These are phyloP conservation scores for Perodicticus potto DNA, from an alignment of 2,797 vertebrate species.

Conservation along the genomic window DNA sequence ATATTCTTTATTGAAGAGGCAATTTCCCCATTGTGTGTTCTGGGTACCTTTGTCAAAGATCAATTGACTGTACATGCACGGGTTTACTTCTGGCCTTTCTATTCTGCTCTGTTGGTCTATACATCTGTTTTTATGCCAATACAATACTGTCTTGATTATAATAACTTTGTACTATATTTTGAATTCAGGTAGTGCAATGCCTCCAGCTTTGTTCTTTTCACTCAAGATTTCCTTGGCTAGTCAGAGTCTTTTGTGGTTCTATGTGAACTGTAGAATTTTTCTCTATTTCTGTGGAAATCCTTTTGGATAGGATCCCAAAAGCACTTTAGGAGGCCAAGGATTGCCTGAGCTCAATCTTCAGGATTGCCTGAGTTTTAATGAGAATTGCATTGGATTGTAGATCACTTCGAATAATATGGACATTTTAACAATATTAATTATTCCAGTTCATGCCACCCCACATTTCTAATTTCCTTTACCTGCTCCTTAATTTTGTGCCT, in stretches of 20 bases:
- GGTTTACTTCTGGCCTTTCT: neutral
- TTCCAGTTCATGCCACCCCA: neutral
- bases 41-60: neutral
- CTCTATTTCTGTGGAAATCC: neutral
- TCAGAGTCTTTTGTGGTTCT: neutral
- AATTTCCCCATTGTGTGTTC: neutral
- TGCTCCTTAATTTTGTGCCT: neutral
- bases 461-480: neutral
- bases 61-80: neutral
- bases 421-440: neutral
- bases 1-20: neutral
- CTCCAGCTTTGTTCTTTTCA: neutral
- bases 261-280: neutral
- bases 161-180: neutral
- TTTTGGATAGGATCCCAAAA: too few species aligned
- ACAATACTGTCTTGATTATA: neutral
- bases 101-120: neutral
- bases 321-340: too few species aligned
- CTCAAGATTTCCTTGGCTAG: neutral
- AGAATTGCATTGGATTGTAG: neutral
- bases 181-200: neutral
- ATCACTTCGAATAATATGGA: neutral
- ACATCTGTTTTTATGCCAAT: neutral
- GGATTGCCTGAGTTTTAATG: neutral
- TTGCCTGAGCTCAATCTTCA: too few species aligned